Conservation (phyloP, 2,797 vertebrate species). For the Leuciscus waleckii region DNA sequence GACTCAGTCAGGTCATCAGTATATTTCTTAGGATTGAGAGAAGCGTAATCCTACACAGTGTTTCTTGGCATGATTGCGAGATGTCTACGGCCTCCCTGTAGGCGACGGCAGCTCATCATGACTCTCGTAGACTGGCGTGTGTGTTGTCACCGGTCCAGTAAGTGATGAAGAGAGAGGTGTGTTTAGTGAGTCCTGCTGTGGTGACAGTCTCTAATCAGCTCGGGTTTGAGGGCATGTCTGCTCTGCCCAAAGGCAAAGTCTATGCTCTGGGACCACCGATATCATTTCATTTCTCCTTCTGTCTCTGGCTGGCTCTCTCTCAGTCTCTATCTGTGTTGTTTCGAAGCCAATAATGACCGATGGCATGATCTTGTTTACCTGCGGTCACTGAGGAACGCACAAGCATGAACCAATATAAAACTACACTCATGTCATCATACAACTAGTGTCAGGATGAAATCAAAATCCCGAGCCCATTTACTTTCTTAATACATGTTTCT, state of each 20-base stretch:
- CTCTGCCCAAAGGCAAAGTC: constrained; percentile 74
- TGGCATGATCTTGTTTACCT: constrained; percentile 55
- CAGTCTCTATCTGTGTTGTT: constrained; percentile 59
- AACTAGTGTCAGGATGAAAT: background rate
- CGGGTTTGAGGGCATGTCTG: constrained; percentile 78
- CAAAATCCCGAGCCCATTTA: background rate
- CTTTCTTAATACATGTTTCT: background rate
- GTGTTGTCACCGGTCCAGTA: constrained; percentile 49
- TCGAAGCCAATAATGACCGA: constrained; percentile 55
- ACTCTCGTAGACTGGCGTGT: constrained; percentile 47
- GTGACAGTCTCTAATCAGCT: constrained; percentile 75
- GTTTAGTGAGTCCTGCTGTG: constrained; percentile 49
- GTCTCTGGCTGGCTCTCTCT: constrained; percentile 54
- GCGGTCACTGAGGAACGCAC: constrained; percentile 37
- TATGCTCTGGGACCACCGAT: constrained; percentile 74
- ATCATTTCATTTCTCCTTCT: constrained; percentile 66
- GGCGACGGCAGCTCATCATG: constrained; percentile 26
- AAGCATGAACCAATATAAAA: background rate
- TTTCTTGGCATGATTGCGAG: background rate
- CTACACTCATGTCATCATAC: background rate
- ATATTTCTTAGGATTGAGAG: background rate
- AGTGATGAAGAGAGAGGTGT: constrained; percentile 60
- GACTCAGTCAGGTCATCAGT: background rate
- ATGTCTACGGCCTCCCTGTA: constrained; percentile 17
- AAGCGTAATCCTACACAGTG: background rate